Evolutionary conservation across 2,888 invertebrate species (phyloP).

Genomic region (Alsophila aescularia): DNA sequence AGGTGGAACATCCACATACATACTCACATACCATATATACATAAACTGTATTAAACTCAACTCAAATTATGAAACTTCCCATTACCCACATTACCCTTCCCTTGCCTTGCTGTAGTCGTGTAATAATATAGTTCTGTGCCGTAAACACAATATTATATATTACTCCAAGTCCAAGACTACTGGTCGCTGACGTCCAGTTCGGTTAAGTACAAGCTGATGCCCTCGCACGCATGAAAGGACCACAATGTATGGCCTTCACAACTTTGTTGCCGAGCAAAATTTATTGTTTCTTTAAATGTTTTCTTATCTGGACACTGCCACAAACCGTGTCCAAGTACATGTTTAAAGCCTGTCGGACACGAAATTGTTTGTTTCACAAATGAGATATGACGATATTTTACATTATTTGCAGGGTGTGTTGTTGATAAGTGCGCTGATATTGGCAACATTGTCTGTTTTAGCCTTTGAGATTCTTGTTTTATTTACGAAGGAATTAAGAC

Average conservation of each 20-base stretch:
- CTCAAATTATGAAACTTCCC: too few species aligned
- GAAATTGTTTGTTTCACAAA: constrained; percentile 40
- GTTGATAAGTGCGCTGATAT: constrained; percentile 22
- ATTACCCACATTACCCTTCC: too few species aligned
- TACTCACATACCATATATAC: too few species aligned
- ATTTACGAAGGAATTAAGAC: neutral
- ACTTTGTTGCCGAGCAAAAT: constrained; percentile 28
- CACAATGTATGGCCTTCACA: constrained; percentile 25
- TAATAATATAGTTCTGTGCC: too few species aligned
- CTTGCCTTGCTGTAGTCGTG: too few species aligned
- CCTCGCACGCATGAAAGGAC: too few species aligned
- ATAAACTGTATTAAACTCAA: too few species aligned
- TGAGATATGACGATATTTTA: constrained; percentile 22
- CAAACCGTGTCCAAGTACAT: constrained; percentile 44
- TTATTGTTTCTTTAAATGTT: constrained; percentile 42
- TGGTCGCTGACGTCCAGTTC: too few species aligned
- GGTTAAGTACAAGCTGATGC: too few species aligned
- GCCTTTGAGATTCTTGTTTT: neutral
- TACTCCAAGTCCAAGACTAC: too few species aligned
- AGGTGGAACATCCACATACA: too few species aligned
- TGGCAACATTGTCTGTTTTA: constrained; percentile 15
- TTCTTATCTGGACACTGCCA: constrained; percentile 44
- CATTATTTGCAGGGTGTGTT: constrained; percentile 33
- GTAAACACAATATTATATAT: too few species aligned
- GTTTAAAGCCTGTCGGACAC: constrained; percentile 50